Evolutionary conservation across 2,113 vertebrate species (phyloP).

Genomic region (Crocuta crocuta): DNA sequence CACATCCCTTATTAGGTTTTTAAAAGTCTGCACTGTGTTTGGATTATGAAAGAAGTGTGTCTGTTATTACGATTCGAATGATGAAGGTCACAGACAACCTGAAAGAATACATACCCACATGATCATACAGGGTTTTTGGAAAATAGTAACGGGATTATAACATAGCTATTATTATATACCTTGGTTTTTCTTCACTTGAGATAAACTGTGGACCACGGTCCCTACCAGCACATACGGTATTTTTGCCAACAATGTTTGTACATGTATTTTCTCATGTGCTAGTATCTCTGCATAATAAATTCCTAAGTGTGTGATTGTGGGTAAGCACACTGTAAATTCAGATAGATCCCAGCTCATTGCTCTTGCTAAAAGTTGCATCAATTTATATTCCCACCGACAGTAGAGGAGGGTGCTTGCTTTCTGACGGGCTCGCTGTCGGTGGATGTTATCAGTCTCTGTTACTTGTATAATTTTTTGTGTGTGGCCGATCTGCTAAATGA

Average conservation of each 20-base stretch:
- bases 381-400: background rate
- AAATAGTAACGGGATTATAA: background rate
- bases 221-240: background rate
- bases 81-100: background rate
- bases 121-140: background rate
- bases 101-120: background rate
- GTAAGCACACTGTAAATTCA: background rate
- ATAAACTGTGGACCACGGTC: background rate
- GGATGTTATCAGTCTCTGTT: background rate
- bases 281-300: background rate
- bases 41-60: background rate
- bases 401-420: background rate
- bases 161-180: background rate
- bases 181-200: background rate
- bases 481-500: background rate
- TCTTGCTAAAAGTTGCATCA: background rate
- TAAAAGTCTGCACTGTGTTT: background rate
- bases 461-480: too few species aligned
- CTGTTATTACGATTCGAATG: background rate
- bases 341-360: background rate
- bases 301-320: background rate
- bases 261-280: background rate
- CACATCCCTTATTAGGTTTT: background rate
- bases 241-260: background rate
- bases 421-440: accelerated